A percentile compares a stretch with the other conserved stretches of the same genome.
These are phyloP conservation scores for Gila robusta DNA, from an alignment of 2,797 vertebrate species.

Conservation along the genomic window DNA sequence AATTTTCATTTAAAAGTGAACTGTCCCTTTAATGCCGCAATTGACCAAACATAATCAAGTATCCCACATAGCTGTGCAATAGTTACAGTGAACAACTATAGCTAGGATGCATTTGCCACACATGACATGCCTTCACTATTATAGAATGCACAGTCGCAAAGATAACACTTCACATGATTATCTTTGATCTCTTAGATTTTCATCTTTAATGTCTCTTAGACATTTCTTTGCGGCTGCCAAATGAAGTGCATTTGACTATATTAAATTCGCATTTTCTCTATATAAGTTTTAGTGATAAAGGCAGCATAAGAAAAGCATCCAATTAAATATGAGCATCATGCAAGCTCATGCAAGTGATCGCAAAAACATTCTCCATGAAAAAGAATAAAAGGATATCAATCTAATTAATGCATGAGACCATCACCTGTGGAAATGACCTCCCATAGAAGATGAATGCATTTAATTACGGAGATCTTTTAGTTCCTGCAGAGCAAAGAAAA, in stretches of 20 bases:
- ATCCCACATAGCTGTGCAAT: too few relatives aligned
- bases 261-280: slow-evolving; percentile 2
- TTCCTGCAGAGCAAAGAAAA: slow-evolving; percentile 3
- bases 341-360: not conserved
- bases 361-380: not conserved
- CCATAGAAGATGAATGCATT: slow-evolving; percentile 12
- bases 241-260: not conserved
- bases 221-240: not conserved
- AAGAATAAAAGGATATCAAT: not conserved
- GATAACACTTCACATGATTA: not conserved
- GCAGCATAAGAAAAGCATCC: not conserved
- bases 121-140: not conserved
- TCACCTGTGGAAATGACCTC: slow-evolving; percentile 26
- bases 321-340: not conserved
- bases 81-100: too few relatives aligned
- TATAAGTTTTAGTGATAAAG: not conserved
- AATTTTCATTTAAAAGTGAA: not conserved
- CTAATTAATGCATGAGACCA: slow-evolving; percentile 1
- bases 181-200: slow-evolving; percentile 3
- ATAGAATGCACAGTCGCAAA: not conserved
- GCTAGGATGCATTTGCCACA: too few relatives aligned
- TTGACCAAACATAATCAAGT: not conserved
- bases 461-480: slow-evolving; percentile 10
- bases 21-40: not conserved
- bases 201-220: not conserved